These are phyloP conservation scores for Sinosuthora webbiana DNA, from an alignment of 2,113 vertebrate species.

Conservation along the genomic window DNA sequence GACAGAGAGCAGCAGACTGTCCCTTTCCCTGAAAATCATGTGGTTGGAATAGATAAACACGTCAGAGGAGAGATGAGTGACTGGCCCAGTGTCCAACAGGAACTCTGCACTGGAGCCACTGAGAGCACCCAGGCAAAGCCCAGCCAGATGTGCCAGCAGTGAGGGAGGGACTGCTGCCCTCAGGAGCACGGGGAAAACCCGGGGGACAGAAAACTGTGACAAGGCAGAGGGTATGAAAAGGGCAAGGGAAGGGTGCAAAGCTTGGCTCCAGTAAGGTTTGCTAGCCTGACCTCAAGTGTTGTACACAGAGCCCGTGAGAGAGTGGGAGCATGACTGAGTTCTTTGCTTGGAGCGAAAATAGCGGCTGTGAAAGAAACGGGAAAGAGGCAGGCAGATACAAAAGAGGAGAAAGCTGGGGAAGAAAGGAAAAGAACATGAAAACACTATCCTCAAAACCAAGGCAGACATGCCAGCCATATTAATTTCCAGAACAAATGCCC, in stretches of 20 bases:
- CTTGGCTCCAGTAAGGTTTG: not conserved
- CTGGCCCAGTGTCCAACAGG: not conserved
- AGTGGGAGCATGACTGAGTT: not conserved
- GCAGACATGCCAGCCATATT: conserved; percentile 12
- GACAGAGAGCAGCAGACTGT: not conserved
- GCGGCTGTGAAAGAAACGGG: not conserved
- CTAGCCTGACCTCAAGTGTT: not conserved
- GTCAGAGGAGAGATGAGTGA: not conserved
- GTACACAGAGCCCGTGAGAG: not conserved
- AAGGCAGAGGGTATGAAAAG: not conserved
- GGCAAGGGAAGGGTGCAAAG: not conserved
- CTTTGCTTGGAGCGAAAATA: conserved; percentile 44
- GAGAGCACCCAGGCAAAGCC: not conserved
- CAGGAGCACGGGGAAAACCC: rapidly evolving
- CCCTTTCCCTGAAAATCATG: not conserved
- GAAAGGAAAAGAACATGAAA: conserved; percentile 46
- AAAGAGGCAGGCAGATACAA: conserved; percentile 23
- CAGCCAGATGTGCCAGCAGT: not conserved
- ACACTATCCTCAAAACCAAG: conserved; percentile 9
- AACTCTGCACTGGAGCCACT: not conserved
- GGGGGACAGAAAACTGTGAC: not conserved
- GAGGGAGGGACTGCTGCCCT: not conserved
- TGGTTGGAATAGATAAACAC: not conserved
- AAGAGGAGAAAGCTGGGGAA: conserved; percentile 31
- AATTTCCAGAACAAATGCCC: conserved; percentile 4